Percentiles rank a stretch among this genome's conserved stretches.
These are phyloP conservation scores for Disparrhopalites patrizii DNA, from an alignment of 2,888 invertebrate species.

Conservation along the genomic window DNA sequence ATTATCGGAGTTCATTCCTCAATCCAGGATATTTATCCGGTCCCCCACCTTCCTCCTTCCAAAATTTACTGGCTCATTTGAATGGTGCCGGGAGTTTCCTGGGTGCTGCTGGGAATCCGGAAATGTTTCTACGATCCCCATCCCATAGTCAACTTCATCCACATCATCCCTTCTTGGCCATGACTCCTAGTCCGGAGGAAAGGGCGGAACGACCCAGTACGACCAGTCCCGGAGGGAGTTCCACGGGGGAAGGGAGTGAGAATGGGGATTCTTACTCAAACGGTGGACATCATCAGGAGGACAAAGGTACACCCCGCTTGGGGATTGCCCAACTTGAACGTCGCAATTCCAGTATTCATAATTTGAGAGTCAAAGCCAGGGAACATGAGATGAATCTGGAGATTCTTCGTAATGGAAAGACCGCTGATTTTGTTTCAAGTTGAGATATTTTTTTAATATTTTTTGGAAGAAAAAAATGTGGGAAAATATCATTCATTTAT, in stretches of 20 bases:
- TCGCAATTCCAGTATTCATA: conserved; percentile 80
- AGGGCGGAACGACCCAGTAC: neutral
- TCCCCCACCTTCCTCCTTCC: conserved; percentile 66
- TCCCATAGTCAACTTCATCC: neutral
- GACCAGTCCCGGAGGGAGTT: neutral
- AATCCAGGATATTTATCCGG: conserved; percentile 57
- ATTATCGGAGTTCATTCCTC: conserved; percentile 35
- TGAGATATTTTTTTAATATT: too few relatives aligned
- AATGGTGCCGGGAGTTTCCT: conserved; percentile 45
- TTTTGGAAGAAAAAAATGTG: too few relatives aligned
- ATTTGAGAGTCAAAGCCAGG: conserved; percentile 77
- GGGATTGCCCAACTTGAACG: conserved; percentile 56
- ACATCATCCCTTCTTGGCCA: neutral
- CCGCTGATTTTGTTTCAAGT: conserved; percentile 17
- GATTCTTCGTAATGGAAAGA: conserved; percentile 17
- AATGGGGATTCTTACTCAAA: too few relatives aligned
- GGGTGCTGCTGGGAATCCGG: conserved; percentile 34
- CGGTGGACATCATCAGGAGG: too few relatives aligned
- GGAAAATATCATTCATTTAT: too few relatives aligned
- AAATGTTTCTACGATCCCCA: neutral
- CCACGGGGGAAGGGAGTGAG: conserved; percentile 10
- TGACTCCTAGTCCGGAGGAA: conserved; percentile 13
- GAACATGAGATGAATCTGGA: conserved; percentile 76
- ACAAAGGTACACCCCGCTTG: neutral
- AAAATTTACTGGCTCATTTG: conserved; percentile 74